A percentile compares a stretch with the other conserved stretches of the same genome.
These are phyloP conservation scores for Nycticorax nycticorax DNA, from an alignment of 2,113 vertebrate species.

Conservation along the genomic window DNA sequence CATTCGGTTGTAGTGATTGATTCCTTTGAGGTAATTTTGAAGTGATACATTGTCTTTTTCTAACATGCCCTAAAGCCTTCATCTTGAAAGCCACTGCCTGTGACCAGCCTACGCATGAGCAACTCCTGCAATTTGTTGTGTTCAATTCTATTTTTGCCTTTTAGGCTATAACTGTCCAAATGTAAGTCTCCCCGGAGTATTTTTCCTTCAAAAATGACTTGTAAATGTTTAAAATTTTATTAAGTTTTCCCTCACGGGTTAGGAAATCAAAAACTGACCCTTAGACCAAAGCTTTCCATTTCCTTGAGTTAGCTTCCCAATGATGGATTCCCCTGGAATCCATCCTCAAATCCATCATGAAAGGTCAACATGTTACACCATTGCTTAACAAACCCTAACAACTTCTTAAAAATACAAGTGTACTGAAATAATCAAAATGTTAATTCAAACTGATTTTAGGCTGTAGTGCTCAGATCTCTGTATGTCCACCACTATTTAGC, in stretches of 20 bases:
- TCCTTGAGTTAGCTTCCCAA: conserved; percentile 16
- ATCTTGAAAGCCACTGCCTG: not conserved
- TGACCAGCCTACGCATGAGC: not conserved
- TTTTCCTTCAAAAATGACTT: too few relatives aligned
- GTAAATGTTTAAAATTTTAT: not conserved
- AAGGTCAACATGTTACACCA: not conserved
- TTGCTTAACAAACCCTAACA: not conserved
- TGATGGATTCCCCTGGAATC: conserved; percentile 12
- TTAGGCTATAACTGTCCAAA: conserved; percentile 34
- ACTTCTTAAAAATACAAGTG: not conserved
- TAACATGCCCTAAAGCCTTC: not conserved
- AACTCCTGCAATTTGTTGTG: not conserved
- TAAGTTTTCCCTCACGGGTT: not conserved
- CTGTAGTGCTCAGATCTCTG: not conserved
- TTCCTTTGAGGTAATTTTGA: not conserved
- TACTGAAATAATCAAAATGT: not conserved
- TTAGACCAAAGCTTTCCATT: not conserved
- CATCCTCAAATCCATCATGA: conserved; percentile 37
- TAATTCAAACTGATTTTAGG: not conserved
- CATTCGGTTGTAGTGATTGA: not conserved
- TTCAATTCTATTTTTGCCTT: not conserved
- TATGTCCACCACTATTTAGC: not conserved
- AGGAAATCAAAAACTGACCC: not conserved
- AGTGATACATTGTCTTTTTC: not conserved
- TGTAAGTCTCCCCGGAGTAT: conserved; percentile 20